Evolutionary conservation across 1,140 invertebrate species (phyloP).

Genomic region (Bombus superbus): DNA sequence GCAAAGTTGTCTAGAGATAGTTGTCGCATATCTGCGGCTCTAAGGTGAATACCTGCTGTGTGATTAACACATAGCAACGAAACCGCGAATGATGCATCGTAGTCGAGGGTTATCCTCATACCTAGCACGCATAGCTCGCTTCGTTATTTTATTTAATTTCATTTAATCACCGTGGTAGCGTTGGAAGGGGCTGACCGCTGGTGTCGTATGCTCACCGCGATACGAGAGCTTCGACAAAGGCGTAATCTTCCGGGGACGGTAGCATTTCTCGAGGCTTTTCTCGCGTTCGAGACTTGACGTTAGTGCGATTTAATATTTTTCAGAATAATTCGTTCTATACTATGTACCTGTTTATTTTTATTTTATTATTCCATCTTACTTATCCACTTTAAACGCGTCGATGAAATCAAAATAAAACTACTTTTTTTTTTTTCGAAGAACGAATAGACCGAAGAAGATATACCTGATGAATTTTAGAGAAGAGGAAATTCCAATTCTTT

Average conservation of each 20-base stretch:
- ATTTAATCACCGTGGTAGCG: slow-evolving; percentile 46
- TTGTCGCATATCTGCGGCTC: not conserved
- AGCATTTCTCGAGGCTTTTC: not conserved
- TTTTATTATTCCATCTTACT: too few species aligned
- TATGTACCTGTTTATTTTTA: not conserved
- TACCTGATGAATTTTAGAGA: not conserved
- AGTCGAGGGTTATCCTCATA: not conserved
- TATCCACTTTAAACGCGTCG: not conserved
- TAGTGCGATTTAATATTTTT: not conserved
- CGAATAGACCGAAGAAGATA: not conserved
- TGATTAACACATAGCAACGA: slow-evolving; percentile 25
- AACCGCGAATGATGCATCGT: slow-evolving; percentile 29
- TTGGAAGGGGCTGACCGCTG: slow-evolving; percentile 21
- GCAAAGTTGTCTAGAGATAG: not conserved
- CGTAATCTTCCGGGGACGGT: slow-evolving; percentile 33
- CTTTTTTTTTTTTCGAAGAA: not conserved
- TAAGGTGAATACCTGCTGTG: not conserved
- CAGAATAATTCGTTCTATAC: not conserved
- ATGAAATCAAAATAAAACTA: not conserved
- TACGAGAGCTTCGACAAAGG: slow-evolving; percentile 18
- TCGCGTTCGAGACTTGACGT: not conserved
- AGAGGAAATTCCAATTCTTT: not conserved
- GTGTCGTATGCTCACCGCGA: slow-evolving; percentile 39
- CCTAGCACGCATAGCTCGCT: slow-evolving; percentile 13
- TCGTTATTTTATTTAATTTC: slow-evolving; percentile 52